Base-by-base conservation (phyloP, 2,113 vertebrate genomes). In the Hippoglossus stenolepis region DNA sequence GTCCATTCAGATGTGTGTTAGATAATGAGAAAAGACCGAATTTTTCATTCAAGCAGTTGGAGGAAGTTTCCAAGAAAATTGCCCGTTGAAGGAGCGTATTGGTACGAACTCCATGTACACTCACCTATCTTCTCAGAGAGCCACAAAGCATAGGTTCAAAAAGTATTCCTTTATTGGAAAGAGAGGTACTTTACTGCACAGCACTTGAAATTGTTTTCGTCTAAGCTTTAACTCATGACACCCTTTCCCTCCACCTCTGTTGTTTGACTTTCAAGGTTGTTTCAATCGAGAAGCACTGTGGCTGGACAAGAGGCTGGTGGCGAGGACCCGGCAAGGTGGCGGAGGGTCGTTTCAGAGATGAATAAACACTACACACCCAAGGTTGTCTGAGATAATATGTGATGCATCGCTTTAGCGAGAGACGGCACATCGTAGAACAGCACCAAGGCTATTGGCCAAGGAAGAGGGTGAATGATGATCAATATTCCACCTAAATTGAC, bases 351-450 rank as follows among this genome's bases (percentile, higher is more conserved):
- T 91, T 91, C 70, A 67, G 74, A 87, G 79, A 85, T 86, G 82
- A 91, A 87, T 89, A 89, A 91, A 89, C 84, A 82, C 78, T 73
- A 84, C 89, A 65, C 35, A 18, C 77, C 65, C 87, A 87, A 91
- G 92, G 90, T 86, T 91, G 82, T 24, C 62, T 2, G 83, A 66
- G 73, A 79, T 67, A 82, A 84, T 88, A 80, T 79, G 86, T 80
- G 75, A 88, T 51, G 80, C 73, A 66, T 66, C 72, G 66, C 75
- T 85, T 59, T 65, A 54, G 66, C 17, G 67, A 80, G 75, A 83
- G 82, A 75, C 61, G 84, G 82, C 69, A 73, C 23, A 8, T 70
- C 72, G 45, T 69, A 51, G 78, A 86, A 70, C 58, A 59, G 56
- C 58, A 61, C 70, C 76, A 78, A 85, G 84, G 80, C 87, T 67